Conservation (phyloP, 2,113 vertebrate species). For the Caranx melampygus region DNA sequence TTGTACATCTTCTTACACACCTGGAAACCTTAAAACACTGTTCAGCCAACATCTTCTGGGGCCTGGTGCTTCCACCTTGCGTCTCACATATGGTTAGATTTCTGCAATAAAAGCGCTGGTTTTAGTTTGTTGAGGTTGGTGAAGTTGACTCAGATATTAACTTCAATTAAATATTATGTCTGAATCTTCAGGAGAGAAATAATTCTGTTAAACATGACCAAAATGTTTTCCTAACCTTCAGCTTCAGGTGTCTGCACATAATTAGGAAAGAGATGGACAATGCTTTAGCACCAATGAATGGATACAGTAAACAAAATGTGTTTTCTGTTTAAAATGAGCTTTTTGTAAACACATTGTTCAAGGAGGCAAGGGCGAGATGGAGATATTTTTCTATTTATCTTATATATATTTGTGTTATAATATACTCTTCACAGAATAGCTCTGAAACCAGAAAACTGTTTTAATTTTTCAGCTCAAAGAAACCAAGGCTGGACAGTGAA, state of each 20-base stretch:
- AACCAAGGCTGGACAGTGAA: not conserved
- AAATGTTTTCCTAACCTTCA: too few species aligned
- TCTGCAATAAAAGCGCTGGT: not conserved
- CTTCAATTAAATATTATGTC: not conserved
- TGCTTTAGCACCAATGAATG: too few species aligned
- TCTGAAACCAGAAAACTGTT: not conserved
- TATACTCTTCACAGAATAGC: not conserved
- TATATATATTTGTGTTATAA: too few species aligned
- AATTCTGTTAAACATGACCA: too few species aligned
- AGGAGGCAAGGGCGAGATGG: too few species aligned
- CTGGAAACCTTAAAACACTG: not conserved
- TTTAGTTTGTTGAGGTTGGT: not conserved
- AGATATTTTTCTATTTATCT: not conserved
- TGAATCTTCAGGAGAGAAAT: not conserved
- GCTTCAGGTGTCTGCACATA: not conserved
- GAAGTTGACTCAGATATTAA: not conserved
- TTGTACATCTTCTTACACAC: too few species aligned
- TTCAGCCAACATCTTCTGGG: not conserved
- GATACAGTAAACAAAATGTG: not conserved
- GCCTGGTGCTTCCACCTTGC: not conserved
- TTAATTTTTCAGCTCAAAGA: not conserved
- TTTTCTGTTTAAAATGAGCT: not conserved
- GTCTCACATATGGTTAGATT: not conserved
- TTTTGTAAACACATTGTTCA: not conserved
- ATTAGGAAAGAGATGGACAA: not conserved